phyloP scores from a whole-genome alignment of 2,113 vertebrate species.

The Sapayoa aenigma region DNA sequence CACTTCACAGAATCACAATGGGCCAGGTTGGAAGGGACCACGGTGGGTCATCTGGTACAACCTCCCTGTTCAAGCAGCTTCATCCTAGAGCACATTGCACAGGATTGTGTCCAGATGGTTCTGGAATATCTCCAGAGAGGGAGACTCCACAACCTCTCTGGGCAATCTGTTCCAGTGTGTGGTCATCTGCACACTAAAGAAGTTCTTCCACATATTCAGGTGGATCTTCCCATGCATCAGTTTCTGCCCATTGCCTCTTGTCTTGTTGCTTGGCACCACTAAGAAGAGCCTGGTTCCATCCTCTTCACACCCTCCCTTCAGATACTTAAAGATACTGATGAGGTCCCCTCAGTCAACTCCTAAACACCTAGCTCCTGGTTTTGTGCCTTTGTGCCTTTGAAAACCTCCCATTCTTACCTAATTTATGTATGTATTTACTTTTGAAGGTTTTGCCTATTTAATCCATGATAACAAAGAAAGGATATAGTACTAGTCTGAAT shows the following conservation, averaged over 20 bases:
- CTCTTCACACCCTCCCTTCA: neutral
- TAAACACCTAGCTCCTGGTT: neutral
- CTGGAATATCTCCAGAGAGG: neutral
- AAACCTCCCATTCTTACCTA: neutral
- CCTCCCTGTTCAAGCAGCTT: neutral
- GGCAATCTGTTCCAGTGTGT: neutral
- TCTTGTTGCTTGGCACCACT: neutral
- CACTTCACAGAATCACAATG: neutral
- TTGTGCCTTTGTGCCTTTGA: slow-evolving; percentile 10
- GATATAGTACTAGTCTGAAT: neutral
- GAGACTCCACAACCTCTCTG: neutral
- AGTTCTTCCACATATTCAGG: neutral
- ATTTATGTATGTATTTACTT: neutral
- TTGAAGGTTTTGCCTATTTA: neutral
- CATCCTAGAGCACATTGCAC: neutral
- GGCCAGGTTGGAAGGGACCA: neutral
- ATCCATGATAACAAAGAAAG: neutral
- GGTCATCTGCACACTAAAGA: fast-evolving
- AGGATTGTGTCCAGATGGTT: neutral
- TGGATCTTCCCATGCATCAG: neutral
- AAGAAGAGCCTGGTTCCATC: neutral
- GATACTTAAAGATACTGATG: neutral
- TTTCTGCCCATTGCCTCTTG: neutral
- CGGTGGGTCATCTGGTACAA: neutral
- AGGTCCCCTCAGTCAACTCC: neutral